Base-by-base conservation (phyloP, 2,888 invertebrate species). In the Anaspis maculata region DNA sequence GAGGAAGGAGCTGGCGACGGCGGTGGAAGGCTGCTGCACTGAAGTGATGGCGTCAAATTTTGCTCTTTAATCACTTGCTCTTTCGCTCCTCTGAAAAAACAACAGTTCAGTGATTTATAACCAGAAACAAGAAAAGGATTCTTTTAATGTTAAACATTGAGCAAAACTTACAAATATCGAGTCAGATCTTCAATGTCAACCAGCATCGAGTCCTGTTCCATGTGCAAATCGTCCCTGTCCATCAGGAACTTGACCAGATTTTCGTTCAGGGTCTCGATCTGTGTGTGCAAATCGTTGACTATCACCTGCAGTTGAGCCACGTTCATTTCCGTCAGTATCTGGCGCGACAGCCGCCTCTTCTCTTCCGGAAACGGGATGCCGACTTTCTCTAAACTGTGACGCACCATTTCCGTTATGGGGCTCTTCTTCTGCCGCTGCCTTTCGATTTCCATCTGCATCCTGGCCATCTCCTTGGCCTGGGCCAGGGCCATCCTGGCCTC, bases 131-230 rank as follows among this genome's bases (percentile, higher is more conserved):
- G 27, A 5, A 24, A 24, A 24, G 19, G 5, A 19, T 6, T 6
- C 19, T 9, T 9, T 10, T 7, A 24, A 24, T 5, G 12, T 13
- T 2, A 7, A 13, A 2, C 13, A n/a, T 12, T 12, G 11, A 28
- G 5, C 6, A 11, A 11, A 42, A 72, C 85, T 81, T 68, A 88
- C 86, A 87, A 70, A 65, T 86, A 87, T 70, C 86, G 74, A 25
- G 91, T 91, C 49, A 94, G 77, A 69, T 96, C 95, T 68, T 96
- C 95, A 54, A 96, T 91, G 61, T 96, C 95, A 21, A 95, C 92
- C 46, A 95, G 75, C 85, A 94, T 92, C 23, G 95, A 92, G 66
- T 97, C 96, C 66, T 96, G 94, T 45, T 90, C 88, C 92, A 96
- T 95, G 68, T 95, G 94, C 28, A 95, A 72, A 65, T 95, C 94